Conservation (phyloP, 2,888 invertebrate species). For the Drosophila diplacantha region DNA sequence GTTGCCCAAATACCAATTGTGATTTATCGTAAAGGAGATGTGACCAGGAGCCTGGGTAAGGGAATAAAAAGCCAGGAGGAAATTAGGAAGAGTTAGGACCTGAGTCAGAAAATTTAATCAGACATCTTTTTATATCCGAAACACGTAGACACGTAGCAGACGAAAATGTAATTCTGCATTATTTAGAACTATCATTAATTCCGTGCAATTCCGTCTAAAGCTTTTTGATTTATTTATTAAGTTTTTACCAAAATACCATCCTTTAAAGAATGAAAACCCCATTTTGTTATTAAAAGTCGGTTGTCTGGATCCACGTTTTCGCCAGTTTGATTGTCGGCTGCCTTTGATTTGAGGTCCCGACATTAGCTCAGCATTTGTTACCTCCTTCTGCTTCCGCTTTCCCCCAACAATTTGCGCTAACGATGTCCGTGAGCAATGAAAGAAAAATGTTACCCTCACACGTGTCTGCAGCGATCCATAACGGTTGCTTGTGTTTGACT, state of each 20-base stretch:
- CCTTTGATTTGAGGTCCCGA: slow-evolving; percentile 22
- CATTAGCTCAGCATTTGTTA: slow-evolving; percentile 44
- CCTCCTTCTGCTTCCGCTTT: slow-evolving; percentile 21
- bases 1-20: slow-evolving; percentile 53
- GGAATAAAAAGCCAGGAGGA: background rate
- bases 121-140: slow-evolving; percentile 23
- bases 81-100: background rate
- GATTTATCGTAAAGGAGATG: slow-evolving; percentile 50
- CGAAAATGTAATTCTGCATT: slow-evolving; percentile 1
- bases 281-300: slow-evolving; percentile 28
- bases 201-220: background rate
- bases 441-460: slow-evolving; percentile 33
- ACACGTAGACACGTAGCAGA: slow-evolving; percentile 15
- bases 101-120: slow-evolving; percentile 24
- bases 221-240: background rate
- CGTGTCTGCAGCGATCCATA: slow-evolving; percentile 49
- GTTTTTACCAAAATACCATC: background rate
- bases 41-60: slow-evolving; percentile 1
- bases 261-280: background rate
- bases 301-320: slow-evolving; percentile 1
- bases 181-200: background rate
- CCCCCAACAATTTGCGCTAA: slow-evolving; percentile 66
- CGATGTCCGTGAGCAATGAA: slow-evolving; percentile 61
- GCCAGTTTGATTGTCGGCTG: slow-evolving; percentile 11
- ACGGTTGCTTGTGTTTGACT: slow-evolving; percentile 4